Evolutionary conservation across 2,113 vertebrate genomes (phyloP).

Genomic region (Smithornis capensis): DNA sequence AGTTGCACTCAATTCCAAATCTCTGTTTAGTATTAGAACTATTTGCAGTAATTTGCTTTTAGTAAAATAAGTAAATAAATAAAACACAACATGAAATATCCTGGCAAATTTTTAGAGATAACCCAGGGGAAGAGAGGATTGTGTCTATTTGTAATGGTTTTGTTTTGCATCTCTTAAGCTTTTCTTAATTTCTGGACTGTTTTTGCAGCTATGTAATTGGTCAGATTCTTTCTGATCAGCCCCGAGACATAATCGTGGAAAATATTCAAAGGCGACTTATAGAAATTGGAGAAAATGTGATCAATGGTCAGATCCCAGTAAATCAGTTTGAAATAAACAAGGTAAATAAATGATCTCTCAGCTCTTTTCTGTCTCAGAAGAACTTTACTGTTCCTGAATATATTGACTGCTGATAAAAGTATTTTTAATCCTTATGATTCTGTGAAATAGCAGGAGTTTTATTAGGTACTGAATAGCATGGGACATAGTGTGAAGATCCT

Average conservation of each 20-base stretch:
- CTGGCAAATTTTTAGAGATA: not conserved
- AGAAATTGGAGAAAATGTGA: slow-evolving; percentile 91
- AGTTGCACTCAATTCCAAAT: not conserved
- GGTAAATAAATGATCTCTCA: slow-evolving; percentile 78
- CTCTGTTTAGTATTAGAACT: not conserved
- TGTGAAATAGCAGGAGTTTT: not conserved
- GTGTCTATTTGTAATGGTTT: not conserved
- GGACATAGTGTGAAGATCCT: not conserved
- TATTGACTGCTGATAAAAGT: not conserved
- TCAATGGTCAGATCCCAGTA: slow-evolving; percentile 78
- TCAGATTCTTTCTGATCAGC: slow-evolving; percentile 96
- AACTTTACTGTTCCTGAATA: not conserved
- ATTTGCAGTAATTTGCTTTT: not conserved
- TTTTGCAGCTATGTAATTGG: slow-evolving; percentile 89
- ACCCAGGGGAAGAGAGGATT: not conserved
- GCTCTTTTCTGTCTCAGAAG: not conserved
- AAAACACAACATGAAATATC: not conserved
- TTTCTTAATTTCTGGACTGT: not conserved
- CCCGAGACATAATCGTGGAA: slow-evolving; percentile 90
- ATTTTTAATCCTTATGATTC: not conserved
- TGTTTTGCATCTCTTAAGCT: not conserved
- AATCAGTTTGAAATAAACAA: slow-evolving; percentile 95
- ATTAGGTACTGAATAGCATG: not conserved
- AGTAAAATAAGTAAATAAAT: slow-evolving; percentile 18
- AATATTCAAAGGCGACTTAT: slow-evolving; percentile 94